Percentiles rank a stretch among this genome's conserved stretches.
phyloP scores from a whole-genome alignment of 2,797 vertebrate species.

The Poecilia velifera region DNA sequence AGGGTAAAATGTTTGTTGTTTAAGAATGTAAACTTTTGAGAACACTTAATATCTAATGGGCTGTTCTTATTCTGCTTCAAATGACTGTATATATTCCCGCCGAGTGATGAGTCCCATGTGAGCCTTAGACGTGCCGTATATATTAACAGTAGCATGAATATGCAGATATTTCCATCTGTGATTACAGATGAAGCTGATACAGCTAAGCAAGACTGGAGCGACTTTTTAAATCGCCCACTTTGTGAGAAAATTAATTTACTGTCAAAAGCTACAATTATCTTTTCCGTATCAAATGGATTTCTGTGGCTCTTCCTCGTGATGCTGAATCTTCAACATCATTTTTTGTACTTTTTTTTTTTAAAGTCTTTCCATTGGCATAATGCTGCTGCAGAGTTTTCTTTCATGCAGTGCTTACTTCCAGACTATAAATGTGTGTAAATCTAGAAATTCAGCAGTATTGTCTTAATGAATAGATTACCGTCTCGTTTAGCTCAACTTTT shows the following conservation, averaged over 20 bases:
- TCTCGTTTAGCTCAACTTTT: conserved; percentile 4
- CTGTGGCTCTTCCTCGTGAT: not conserved
- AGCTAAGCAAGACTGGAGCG: not conserved
- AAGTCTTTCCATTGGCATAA: not conserved
- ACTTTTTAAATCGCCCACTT: not conserved
- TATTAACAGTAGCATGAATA: not conserved
- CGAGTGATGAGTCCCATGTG: not conserved
- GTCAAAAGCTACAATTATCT: not conserved
- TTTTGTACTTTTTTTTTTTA: not conserved
- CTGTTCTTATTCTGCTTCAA: not conserved
- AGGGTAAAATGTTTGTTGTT: not conserved
- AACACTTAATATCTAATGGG: not conserved
- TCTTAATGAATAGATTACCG: not conserved
- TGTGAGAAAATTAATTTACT: not conserved
- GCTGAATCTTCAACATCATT: not conserved
- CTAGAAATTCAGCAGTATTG: not conserved
- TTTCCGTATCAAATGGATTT: not conserved
- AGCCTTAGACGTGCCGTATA: not conserved
- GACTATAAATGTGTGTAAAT: not conserved
- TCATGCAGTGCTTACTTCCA: not conserved
- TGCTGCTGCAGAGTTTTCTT: not conserved
- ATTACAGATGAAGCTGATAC: not conserved
- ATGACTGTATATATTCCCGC: not conserved
- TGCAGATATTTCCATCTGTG: not conserved
- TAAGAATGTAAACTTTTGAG: not conserved